Evolutionary conservation across 2,888 invertebrate genomes (phyloP).

Genomic region (Monoplex corrugatus): DNA sequence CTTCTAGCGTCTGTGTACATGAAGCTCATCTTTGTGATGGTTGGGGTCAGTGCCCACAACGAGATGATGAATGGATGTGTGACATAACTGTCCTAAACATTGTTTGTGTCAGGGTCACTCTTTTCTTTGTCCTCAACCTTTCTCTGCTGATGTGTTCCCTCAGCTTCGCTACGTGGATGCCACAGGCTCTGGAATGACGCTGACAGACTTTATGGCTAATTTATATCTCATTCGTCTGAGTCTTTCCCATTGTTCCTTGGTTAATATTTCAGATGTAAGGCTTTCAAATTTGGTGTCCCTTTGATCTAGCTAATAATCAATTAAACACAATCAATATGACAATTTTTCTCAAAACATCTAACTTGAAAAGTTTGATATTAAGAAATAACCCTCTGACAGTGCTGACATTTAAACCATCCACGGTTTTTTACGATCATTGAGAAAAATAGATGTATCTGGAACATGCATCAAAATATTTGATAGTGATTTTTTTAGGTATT

Average conservation of each 20-base stretch:
- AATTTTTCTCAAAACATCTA: neutral
- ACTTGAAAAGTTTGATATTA: neutral
- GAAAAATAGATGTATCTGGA: neutral
- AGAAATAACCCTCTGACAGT: neutral
- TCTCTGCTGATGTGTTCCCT: neutral
- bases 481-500: neutral
- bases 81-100: neutral
- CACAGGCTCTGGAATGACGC: neutral
- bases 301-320: no score
- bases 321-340: no score
- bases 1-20: neutral
- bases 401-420: neutral
- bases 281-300: no score
- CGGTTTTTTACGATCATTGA: neutral
- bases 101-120: constrained; percentile 6
- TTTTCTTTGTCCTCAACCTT: neutral
- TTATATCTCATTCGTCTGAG: neutral
- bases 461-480: neutral
- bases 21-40: constrained; percentile 12
- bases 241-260: neutral
- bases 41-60: constrained; percentile 30
- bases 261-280: no score
- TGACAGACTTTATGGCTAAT: neutral
- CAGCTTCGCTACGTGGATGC: neutral
- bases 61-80: constrained; percentile 22